Evolutionary conservation across 2,888 invertebrate species (phyloP).

Genomic region (Drosophila suboccidentalis): DNA sequence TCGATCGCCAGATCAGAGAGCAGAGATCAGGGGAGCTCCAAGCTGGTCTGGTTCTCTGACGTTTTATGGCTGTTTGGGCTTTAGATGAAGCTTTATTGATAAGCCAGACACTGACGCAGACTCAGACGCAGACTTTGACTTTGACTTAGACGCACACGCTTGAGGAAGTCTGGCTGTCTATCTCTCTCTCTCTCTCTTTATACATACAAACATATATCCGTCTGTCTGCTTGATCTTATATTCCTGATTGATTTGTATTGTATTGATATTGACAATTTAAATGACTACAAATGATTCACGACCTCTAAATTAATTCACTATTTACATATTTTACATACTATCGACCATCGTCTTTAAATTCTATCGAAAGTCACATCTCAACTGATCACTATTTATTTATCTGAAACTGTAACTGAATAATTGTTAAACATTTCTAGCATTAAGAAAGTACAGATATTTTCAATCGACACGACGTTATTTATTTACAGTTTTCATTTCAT

Average conservation of each 20-base stretch:
- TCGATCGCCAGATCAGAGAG: constrained; percentile 39
- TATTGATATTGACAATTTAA: constrained; percentile 4
- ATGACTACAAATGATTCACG: not conserved
- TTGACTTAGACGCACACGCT: constrained; percentile 23
- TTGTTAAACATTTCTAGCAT: too few species aligned
- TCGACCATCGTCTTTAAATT: not conserved
- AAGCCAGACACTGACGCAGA: constrained; percentile 40
- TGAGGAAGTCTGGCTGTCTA: constrained; percentile 30
- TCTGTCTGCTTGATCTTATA: constrained; percentile 8
- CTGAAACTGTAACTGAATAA: too few species aligned
- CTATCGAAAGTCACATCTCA: not conserved
- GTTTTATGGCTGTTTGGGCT: constrained; percentile 36
- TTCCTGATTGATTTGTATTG: constrained; percentile 26
- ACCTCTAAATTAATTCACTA: not conserved
- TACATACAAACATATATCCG: not conserved
- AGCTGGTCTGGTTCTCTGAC: constrained; percentile 27
- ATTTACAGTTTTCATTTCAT: too few species aligned
- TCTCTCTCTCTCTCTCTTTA: not conserved
- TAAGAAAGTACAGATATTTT: too few species aligned
- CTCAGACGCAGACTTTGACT: constrained; percentile 5
- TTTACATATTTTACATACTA: not conserved
- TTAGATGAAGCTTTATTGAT: constrained; percentile 60
- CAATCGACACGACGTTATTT: too few species aligned
- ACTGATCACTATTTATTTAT: too few species aligned
- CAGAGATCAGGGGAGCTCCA: constrained; percentile 36